Base-by-base conservation (phyloP, 2,797 vertebrate species). In the Enteromius viviparus region DNA sequence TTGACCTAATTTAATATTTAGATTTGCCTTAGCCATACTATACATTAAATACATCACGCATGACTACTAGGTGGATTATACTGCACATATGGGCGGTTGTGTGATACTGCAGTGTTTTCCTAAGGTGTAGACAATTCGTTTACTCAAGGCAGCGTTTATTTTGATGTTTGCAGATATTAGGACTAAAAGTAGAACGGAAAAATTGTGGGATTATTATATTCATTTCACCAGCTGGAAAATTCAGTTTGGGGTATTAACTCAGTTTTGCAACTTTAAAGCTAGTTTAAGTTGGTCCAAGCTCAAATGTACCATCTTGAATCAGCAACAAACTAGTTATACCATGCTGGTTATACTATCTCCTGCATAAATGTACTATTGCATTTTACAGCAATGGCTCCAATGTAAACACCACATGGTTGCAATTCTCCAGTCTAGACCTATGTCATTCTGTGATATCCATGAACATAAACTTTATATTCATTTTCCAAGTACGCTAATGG, bases 1-100 rank as follows among this genome's bases (percentile, higher is more conserved):
- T 47, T 74, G 5, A 26, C 2, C 21, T 23, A 17, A 65, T 82
- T 45, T 55, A 76, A 82, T 82, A 76, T 82, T 76, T 21, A 75
- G 2, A 14, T n/a, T 4, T 11, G 15, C 60, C 60, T 75, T 82
- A 10, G 29, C 62, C 71, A 68, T 82, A 68, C 23, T 76, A 82
- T 26, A 21, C 11, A 42, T 76, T 32, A 23, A 55, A 5, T 47
- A 23, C 51, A 23, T 1, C 15, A 26, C 40, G 26, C 58, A 65
- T 17, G 58, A 32, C 19, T 29, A 55, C 40, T n/a, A n/a, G 47
- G 14, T 15, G 42, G 55, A 26, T 51, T 37, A 4, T 17, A 80
- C 17, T 17, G 12, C 12, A 71, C 65, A 53, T 17, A 58, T 14
- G 34, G 34, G 65, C 49, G n/a, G 49, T 21, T 55, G 65, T 79